A percentile compares a stretch with the other conserved stretches of the same genome.
Conservation (phyloP, 2,888 invertebrate genomes). For the Drosophila pseudotalamancana region DNA sequence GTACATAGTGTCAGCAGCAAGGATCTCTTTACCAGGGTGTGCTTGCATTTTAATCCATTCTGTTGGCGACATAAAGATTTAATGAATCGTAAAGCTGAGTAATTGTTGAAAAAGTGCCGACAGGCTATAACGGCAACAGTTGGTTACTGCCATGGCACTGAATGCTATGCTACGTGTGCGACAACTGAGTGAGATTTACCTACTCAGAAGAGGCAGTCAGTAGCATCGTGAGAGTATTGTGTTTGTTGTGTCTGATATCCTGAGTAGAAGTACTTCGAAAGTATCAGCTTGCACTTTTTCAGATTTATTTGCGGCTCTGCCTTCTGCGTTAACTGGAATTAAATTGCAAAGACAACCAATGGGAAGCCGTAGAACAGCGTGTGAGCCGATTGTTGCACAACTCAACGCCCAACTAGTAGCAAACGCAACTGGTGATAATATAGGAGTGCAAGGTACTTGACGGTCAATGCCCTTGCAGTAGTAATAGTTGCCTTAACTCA, state of each 20-base stretch:
- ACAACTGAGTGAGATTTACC: constrained; percentile 24
- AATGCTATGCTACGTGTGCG: constrained; percentile 8
- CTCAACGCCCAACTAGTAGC: constrained; percentile 21
- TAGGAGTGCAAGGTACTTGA: background rate
- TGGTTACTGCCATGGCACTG: constrained; percentile 30
- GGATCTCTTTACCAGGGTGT: constrained; percentile 13
- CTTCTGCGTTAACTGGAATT: constrained; percentile 22
- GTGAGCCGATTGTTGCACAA: constrained; percentile 58
- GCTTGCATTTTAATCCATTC: constrained; percentile 69
- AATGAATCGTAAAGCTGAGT: constrained; percentile 78
- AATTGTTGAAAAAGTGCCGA: constrained; percentile 62
- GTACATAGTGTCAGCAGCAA: background rate
- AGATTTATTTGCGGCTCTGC: constrained; percentile 44
- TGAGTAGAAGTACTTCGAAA: constrained; percentile 33
- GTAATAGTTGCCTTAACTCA: background rate
- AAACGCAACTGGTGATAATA: constrained; percentile 26
- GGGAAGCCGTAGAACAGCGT: constrained; percentile 57
- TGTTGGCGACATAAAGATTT: constrained; percentile 68
- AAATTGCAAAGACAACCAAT: constrained; percentile 31
- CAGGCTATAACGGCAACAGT: constrained; percentile 55
- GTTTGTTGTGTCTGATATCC: constrained; percentile 21
- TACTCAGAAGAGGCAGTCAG: constrained; percentile 4
- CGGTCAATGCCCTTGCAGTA: constrained; percentile 31
- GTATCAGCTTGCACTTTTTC: constrained; percentile 62
- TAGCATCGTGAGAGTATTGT: background rate